Conservation (phyloP, 2,113 vertebrate genomes). For the Cinclus cinclus region DNA sequence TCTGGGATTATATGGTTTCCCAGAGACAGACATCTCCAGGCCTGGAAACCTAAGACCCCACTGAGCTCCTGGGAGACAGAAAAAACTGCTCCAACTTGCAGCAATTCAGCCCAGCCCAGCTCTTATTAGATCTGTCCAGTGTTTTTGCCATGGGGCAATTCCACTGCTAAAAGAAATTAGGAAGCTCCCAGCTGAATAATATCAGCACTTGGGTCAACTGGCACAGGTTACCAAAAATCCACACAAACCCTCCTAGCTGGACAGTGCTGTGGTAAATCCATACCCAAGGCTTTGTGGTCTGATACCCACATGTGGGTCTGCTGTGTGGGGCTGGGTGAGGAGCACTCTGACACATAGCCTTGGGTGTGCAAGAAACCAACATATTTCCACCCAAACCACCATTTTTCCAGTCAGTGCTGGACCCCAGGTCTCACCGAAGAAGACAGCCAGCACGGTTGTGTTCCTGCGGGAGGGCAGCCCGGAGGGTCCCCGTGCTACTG, state of each 20-base stretch:
- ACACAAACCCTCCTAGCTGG: too few species aligned
- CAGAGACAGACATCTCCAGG: not conserved
- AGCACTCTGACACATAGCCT: rapidly evolving
- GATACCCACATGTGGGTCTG: not conserved
- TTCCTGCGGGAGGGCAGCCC: conserved; percentile 80
- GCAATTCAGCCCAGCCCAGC: rapidly evolving
- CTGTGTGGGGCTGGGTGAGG: not conserved
- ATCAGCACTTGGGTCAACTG: not conserved
- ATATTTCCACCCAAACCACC: not conserved
- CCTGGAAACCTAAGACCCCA: not conserved
- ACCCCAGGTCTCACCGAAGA: conserved; percentile 83
- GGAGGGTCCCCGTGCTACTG: conserved; percentile 58
- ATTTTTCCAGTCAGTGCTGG: rapidly evolving
- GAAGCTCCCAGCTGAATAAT: not conserved
- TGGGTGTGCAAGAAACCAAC: not conserved
- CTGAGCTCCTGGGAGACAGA: not conserved
- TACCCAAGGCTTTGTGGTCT: not conserved
- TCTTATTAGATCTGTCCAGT: rapidly evolving
- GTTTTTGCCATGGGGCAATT: not conserved
- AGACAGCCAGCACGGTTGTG: conserved; percentile 86
- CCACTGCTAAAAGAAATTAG: not conserved
- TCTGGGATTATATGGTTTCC: not conserved
- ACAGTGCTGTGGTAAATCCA: not conserved
- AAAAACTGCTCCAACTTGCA: not conserved
- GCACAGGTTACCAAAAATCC: not conserved